Evolutionary conservation across 1,140 invertebrate genomes (phyloP).

Genomic region (Drosophila trapezifrons): DNA sequence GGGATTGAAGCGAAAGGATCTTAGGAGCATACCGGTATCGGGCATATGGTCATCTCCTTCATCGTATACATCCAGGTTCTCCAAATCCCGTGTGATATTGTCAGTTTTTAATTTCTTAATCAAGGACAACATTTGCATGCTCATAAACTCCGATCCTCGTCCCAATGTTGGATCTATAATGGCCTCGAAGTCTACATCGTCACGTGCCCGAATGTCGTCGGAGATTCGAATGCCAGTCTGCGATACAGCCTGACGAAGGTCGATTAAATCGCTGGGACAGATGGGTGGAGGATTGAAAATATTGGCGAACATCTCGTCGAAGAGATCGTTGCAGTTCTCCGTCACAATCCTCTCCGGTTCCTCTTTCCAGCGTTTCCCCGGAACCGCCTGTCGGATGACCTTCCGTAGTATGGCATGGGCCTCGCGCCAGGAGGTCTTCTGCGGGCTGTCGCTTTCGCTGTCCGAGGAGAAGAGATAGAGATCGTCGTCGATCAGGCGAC

Average conservation of each 20-base stretch:
- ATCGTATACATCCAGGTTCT: neutral
- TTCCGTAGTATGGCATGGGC: constrained; percentile 64
- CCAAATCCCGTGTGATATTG: constrained; percentile 34
- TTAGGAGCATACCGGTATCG: neutral
- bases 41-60: neutral
- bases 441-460: constrained; percentile 47
- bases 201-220: constrained; percentile 32
- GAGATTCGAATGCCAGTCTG: neutral
- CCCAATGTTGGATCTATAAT: neutral
- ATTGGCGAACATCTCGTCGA: constrained; percentile 47
- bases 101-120: constrained; percentile 39
- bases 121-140: constrained; percentile 28
- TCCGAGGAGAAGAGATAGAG: constrained; percentile 66
- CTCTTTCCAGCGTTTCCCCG: constrained; percentile 69
- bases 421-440: constrained; percentile 34
- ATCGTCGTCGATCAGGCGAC: constrained; percentile 74
- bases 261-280: neutral
- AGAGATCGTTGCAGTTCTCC: constrained; percentile 50
- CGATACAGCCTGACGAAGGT: constrained; percentile 4
- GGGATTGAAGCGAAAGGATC: neutral
- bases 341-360: constrained; percentile 53
- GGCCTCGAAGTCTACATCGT: neutral
- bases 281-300: constrained; percentile 19
- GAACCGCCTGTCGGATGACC: constrained; percentile 62
- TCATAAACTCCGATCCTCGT: constrained; percentile 1